Conservation (phyloP, 1,140 invertebrate species). For the Cydia strobilella region DNA sequence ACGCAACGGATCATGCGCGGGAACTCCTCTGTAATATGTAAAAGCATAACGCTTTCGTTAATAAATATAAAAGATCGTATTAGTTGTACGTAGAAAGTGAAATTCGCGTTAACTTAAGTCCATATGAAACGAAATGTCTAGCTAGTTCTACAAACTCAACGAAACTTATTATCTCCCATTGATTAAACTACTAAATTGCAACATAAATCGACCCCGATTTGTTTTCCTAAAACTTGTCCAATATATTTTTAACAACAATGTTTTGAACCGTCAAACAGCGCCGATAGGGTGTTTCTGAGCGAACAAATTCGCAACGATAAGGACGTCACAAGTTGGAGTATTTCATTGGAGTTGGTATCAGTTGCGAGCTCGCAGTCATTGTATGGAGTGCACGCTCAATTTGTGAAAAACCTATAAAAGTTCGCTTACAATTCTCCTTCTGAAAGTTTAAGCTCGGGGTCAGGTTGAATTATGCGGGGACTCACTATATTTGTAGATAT, state of each 20-base stretch:
- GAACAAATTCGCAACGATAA: constrained; percentile 64
- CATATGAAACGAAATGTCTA: neutral
- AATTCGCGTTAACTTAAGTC: too few relatives aligned
- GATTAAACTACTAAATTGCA: constrained; percentile 11
- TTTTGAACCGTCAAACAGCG: constrained; percentile 62
- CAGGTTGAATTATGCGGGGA: constrained; percentile 11
- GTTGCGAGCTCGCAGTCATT: constrained; percentile 41
- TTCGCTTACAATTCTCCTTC: constrained; percentile 14
- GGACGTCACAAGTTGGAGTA: constrained; percentile 58
- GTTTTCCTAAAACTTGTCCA: constrained; percentile 17
- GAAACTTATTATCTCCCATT: neutral
- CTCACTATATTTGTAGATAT: neutral
- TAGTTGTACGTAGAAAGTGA: too few relatives aligned
- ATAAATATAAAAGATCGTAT: too few relatives aligned
- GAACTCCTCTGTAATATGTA: neutral
- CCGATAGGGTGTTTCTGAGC: constrained; percentile 64
- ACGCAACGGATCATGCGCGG: constrained; percentile 7
- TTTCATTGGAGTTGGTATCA: constrained; percentile 74
- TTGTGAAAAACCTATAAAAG: constrained; percentile 28
- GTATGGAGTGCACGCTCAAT: constrained; percentile 31
- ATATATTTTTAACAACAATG: constrained; percentile 38
- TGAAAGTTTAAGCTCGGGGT: constrained; percentile 4
- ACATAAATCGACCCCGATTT: neutral
- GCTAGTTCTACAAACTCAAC: neutral
- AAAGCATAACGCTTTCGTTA: too few relatives aligned